Base-by-base conservation (phyloP, 1,140 invertebrate species). In the Bilobella aurantiaca region DNA sequence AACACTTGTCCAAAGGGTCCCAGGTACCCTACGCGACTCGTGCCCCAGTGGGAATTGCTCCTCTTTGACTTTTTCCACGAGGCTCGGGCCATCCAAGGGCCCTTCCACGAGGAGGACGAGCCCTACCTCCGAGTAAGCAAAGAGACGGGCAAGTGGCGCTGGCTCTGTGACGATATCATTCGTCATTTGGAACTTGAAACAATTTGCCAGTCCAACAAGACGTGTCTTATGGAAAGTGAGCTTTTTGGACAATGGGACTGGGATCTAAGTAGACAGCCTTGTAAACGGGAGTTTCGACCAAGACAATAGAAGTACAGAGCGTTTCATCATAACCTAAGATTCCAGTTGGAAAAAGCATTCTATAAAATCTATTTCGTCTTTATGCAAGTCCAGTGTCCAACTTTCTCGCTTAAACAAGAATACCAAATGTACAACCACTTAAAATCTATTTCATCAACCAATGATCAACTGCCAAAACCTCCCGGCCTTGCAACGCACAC, bases 101-200 rank as follows among this genome's bases (percentile, higher is more conserved):
- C 27, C 23, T 25, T 27, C 49, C 18, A 61, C 21, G 31, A 47
- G n/a, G 59, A 42, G 16, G 30, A 62, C 25, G 25, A 25, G 29
- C 59, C 59, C 30, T 62, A 62, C 32, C 28, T 68, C 12, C 42
- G 29, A 27, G 23, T 63, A 1, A 27, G 23, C 12, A 68, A 31
- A 28, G 66, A 68, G 57, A 46, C n/a, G 25, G 66, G 66, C 1
- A 60, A 42, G 18, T 61, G 37, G 56, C n/a, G 53, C 1, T 68
- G 57, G 56, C 58, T 68, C 42, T 68, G 66, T 58, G 63, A 68
- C 16, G 66, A 68, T 34, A 61, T 68, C 21, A 37, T 68, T 3
- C 1, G 31, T n/a, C 2, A 58, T 34, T 31, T 66, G 27, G 46
- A 53, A n/a, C 12, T 66, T 18, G 59, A 62, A 21, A 49, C 31